These are phyloP conservation scores for Lepus timidus DNA, from an alignment of 2,113 vertebrate genomes.

Conservation along the genomic window DNA sequence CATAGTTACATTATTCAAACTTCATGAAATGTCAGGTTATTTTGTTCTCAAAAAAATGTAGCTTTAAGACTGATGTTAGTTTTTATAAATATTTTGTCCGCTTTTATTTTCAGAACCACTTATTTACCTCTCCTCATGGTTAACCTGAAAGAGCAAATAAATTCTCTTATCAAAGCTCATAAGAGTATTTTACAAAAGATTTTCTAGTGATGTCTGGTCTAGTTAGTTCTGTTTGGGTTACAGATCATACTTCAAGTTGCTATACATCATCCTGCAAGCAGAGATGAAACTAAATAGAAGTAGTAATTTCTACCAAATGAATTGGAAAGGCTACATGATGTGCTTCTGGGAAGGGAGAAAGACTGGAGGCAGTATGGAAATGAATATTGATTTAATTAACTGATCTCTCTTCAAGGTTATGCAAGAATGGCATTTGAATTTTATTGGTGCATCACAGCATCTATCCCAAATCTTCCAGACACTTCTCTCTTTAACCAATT, in stretches of 20 bases:
- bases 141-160: neutral
- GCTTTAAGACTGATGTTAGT: neutral
- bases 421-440: neutral
- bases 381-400: constrained; percentile 34
- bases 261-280: neutral
- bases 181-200: neutral
- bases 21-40: neutral
- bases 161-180: neutral
- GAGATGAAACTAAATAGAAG: neutral
- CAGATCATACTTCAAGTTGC: neutral
- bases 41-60: neutral
- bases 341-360: neutral
- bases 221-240: neutral
- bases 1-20: neutral
- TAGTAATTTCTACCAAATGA: neutral
- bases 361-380: neutral
- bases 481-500: neutral
- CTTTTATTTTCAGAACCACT: neutral
- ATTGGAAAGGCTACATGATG: neutral
- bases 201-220: neutral
- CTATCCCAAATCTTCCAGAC: neutral
- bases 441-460: neutral
- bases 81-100: neutral
- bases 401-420: neutral
- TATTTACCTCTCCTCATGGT: neutral